Percentiles rank a stretch among this genome's conserved stretches.
These are phyloP conservation scores for Istiophorus platypterus DNA, from an alignment of 2,113 vertebrate species.

Conservation along the genomic window DNA sequence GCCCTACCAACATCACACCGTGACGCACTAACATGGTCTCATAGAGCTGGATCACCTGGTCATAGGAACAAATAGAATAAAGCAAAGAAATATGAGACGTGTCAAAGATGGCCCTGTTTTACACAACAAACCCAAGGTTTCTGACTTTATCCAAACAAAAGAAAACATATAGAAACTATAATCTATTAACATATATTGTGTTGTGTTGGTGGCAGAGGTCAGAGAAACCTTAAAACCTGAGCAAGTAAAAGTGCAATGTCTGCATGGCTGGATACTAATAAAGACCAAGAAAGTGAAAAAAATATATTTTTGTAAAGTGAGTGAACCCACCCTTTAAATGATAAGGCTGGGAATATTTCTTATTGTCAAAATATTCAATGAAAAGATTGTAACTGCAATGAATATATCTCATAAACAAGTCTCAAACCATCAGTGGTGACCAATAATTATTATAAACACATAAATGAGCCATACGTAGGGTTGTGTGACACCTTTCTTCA, in stretches of 20 bases:
- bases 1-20: slow-evolving; percentile 92
- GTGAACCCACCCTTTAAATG: background rate
- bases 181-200: too few species aligned
- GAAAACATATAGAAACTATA: too few species aligned
- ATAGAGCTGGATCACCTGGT: slow-evolving; percentile 88
- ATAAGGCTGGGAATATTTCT: background rate
- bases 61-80: background rate
- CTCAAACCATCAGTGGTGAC: background rate
- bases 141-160: too few species aligned
- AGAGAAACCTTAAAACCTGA: background rate
- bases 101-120: background rate
- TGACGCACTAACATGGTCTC: slow-evolving; percentile 93
- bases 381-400: background rate
- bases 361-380: background rate
- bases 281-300: background rate
- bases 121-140: background rate
- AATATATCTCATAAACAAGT: background rate
- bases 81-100: background rate
- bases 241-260: background rate
- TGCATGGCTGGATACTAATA: background rate
- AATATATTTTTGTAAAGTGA: background rate
- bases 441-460: background rate
- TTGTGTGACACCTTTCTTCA: background rate
- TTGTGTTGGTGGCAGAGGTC: too few species aligned
- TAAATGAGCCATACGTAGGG: background rate